Evolutionary conservation across 2,113 vertebrate genomes (phyloP).

Genomic region (Tachycineta bicolor): DNA sequence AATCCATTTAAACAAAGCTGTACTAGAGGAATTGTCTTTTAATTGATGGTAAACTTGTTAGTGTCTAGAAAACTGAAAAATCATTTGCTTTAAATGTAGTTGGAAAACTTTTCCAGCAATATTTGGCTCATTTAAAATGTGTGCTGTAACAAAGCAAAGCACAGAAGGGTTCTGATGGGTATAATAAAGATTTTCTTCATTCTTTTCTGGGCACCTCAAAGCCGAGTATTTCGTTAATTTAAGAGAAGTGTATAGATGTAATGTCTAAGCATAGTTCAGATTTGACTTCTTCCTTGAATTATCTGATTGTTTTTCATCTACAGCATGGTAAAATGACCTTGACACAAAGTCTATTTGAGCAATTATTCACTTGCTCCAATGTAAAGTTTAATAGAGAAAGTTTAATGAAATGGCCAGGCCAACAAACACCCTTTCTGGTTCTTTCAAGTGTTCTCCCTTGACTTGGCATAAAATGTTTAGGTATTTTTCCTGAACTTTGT

Average conservation of each 20-base stretch:
- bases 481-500: background rate
- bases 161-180: background rate
- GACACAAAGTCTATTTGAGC: background rate
- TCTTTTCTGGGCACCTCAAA: background rate
- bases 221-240: background rate
- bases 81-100: background rate
- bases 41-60: background rate
- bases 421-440: background rate
- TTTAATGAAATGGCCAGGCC: background rate
- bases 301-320: background rate
- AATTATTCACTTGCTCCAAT: background rate
- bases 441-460: background rate
- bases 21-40: background rate
- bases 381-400: background rate
- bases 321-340: background rate
- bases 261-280: background rate
- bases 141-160: background rate
- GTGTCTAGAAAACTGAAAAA: background rate
- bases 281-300: background rate
- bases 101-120: background rate
- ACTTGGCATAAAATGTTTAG: background rate
- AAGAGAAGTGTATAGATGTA: background rate
- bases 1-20: background rate
- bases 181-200: background rate
- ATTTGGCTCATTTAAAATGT: background rate